Evolutionary conservation across 2,888 invertebrate genomes (phyloP).

Genomic region (Sesia apiformis): DNA sequence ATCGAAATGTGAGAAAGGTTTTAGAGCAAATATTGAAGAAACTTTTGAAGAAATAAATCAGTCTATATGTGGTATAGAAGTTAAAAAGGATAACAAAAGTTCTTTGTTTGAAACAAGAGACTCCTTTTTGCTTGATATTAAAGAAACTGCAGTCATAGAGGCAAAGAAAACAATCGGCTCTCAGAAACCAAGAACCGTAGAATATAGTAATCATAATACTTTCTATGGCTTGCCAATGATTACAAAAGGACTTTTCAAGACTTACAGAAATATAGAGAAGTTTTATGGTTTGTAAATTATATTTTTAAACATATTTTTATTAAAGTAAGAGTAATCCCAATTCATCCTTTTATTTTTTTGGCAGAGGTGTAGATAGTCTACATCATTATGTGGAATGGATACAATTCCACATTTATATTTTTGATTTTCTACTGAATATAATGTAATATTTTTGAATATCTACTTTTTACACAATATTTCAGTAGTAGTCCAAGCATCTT

Average conservation of each 20-base stretch:
- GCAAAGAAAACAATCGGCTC: constrained; percentile 15
- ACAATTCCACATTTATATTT: too few relatives aligned
- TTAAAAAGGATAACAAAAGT: constrained; percentile 26
- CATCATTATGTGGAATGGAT: too few relatives aligned
- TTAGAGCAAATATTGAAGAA: constrained; percentile 38
- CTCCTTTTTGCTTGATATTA: constrained; percentile 54
- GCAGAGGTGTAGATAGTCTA: too few relatives aligned
- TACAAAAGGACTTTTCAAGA: constrained; percentile 81
- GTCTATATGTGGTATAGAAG: constrained; percentile 57
- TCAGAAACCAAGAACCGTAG: constrained; percentile 9
- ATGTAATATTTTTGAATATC: too few relatives aligned
- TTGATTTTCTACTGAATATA: too few relatives aligned
- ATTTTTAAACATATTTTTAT: not conserved
- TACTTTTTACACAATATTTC: too few relatives aligned
- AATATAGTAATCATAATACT: constrained; percentile 15
- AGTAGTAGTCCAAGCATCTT: too few relatives aligned
- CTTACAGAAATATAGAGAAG: constrained; percentile 84
- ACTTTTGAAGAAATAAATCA: constrained; percentile 70
- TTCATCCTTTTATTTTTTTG: too few relatives aligned
- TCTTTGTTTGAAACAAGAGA: constrained; percentile 52
- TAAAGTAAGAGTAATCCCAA: too few relatives aligned
- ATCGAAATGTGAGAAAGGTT: constrained; percentile 19
- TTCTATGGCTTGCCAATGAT: constrained; percentile 88
- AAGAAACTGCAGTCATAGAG: constrained; percentile 32
- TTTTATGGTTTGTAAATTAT: constrained; percentile 81